Evolutionary conservation across 2,113 vertebrate genomes (phyloP).

Genomic region (Meleagris gallopavo): DNA sequence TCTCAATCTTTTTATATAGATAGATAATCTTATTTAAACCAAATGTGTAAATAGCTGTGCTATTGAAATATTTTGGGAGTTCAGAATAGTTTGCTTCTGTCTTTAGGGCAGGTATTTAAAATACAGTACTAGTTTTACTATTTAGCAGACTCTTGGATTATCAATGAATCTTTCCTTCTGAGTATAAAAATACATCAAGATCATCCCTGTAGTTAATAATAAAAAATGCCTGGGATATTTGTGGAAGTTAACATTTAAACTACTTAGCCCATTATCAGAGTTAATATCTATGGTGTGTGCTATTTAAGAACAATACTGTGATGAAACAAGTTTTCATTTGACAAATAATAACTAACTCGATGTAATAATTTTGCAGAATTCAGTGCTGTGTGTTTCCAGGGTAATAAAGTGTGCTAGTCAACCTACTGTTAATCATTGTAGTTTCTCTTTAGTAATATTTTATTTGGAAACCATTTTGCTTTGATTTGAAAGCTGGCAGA

Average conservation of each 20-base stretch:
- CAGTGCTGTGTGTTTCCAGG: slow-evolving; percentile 24
- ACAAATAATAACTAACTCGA: background rate
- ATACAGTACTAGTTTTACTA: background rate
- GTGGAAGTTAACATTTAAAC: slow-evolving; percentile 16
- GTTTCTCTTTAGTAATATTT: background rate
- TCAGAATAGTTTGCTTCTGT: background rate
- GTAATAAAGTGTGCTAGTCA: background rate
- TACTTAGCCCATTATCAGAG: slow-evolving; percentile 34
- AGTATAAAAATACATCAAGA: background rate
- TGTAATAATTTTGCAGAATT: background rate
- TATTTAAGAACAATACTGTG: slow-evolving; percentile 47
- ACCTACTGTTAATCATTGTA: background rate
- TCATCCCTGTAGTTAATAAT: slow-evolving; percentile 25
- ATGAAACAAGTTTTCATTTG: background rate
- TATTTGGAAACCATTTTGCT: background rate
- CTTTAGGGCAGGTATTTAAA: background rate
- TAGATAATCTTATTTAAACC: slow-evolving; percentile 48
- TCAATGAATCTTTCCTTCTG: background rate
- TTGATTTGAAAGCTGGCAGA: background rate
- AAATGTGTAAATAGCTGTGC: slow-evolving; percentile 32
- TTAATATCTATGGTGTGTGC: slow-evolving; percentile 21
- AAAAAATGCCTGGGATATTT: slow-evolving; percentile 45
- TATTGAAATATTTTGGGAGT: slow-evolving; percentile 25
- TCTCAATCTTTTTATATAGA: slow-evolving; percentile 40
- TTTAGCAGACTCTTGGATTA: slow-evolving; percentile 20